Evolutionary conservation across 2,797 vertebrate species (phyloP), one percentile per base, ranked within the genome.

Genomic region (Discoglossus pictus): DNA sequence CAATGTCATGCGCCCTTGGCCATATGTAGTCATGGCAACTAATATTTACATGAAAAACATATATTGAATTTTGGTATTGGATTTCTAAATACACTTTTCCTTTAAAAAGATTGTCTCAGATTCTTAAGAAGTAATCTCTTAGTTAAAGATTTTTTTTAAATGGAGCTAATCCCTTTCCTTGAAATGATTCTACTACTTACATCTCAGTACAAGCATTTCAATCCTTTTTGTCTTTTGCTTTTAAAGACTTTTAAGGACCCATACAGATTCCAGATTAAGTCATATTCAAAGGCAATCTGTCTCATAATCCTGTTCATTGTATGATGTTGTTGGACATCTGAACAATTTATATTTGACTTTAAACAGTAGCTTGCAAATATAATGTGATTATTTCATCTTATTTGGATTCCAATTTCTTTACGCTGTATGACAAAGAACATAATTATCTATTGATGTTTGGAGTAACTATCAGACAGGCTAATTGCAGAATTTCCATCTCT

Each of bases 341-440:
- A 50, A 16, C 36, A 56, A 70, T 70, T 70, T 55, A 55, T 63
- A 51, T 70, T 50, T 70, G 24, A 58, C 68, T 70, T n/a, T 48
- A 63, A 70, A 56, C 31, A 56, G 51, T 55, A 50, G 58, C 51
- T 51, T 70, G 43, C 35, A 43, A 24, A 38, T 38, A 48, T 64
- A 70, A 70, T 70, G 46, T 70, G 50, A 70, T 70, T 70, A 70
- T 70, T 70, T 70, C 51, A 70, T 70, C 51, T 64, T 58, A 70
- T 64, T 70, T 58, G 35, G 68, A 70, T 63, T 70, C 51, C 60
- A 70, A 70, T 70, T 70, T 55, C 59, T 56, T 62, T 62, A 53
- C 67, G 8, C 67, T 12, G 67, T 70, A 56, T 63, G 67, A 70
- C 67, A 74, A 65, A 62, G 73, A 74, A 35, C 52, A 51, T 34